Evolutionary conservation across 2,888 invertebrate species (phyloP).

Genomic region (Mactromeris polynyma): DNA sequence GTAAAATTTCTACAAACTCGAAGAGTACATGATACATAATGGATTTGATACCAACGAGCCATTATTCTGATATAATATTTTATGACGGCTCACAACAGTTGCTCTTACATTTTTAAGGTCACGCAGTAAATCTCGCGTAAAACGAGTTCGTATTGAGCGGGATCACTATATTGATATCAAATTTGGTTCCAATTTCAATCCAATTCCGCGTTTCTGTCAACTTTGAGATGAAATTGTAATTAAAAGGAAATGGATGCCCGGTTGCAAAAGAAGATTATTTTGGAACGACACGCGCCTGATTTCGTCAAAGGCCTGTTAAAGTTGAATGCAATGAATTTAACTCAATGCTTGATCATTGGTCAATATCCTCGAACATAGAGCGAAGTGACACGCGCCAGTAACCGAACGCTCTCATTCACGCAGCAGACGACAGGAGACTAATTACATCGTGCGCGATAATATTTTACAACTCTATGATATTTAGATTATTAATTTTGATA

Average conservation of each 20-base stretch:
- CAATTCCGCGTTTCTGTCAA: conserved; percentile 43
- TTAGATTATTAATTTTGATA: conserved; percentile 11
- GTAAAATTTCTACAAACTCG: conserved; percentile 1
- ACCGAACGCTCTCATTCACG: conserved; percentile 13
- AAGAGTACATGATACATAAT: background rate
- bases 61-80: conserved; percentile 26
- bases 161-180: conserved; percentile 44
- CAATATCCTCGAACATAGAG: conserved; percentile 38
- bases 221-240: conserved; percentile 44
- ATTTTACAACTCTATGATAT: conserved; percentile 13
- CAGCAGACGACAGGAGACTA: conserved; percentile 26
- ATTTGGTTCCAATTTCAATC: conserved; percentile 45
- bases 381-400: conserved; percentile 38
- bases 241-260: conserved; percentile 51
- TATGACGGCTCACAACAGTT: conserved; percentile 11
- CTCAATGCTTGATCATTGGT: conserved; percentile 39
- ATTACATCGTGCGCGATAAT: conserved; percentile 26
- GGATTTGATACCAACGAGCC: background rate
- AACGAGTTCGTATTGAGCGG: conserved; percentile 21
- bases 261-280: conserved; percentile 40
- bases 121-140: conserved; percentile 30
- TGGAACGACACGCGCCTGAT: conserved; percentile 35
- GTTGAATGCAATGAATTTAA: conserved; percentile 41
- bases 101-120: conserved; percentile 33
- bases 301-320: conserved; percentile 27